Percentiles rank a stretch among this genome's conserved stretches.
Conservation (phyloP, 2,888 invertebrate species). For the Morinoia aosen region DNA sequence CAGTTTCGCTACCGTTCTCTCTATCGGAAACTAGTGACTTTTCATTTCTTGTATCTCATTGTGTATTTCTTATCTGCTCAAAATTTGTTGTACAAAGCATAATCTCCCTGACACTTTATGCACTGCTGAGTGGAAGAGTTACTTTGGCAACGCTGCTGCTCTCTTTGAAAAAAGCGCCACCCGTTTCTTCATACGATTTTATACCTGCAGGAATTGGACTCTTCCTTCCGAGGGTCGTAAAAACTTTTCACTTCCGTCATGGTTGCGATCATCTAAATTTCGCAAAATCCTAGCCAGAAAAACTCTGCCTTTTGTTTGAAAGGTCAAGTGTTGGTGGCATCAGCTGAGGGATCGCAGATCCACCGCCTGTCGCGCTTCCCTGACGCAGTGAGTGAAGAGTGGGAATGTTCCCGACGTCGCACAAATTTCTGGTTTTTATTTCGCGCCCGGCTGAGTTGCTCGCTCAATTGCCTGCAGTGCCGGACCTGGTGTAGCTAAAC, state of each 20-base stretch:
- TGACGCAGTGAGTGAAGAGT: neutral
- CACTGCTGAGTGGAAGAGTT: neutral
- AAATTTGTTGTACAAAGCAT: neutral
- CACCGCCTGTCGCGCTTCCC: neutral
- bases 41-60: neutral
- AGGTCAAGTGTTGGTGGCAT: conserved; percentile 12
- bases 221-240: conserved; percentile 17
- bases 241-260: conserved; percentile 4
- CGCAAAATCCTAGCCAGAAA: neutral
- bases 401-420: neutral
- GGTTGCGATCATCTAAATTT: conserved; percentile 8
- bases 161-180: neutral
- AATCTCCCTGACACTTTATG: neutral
- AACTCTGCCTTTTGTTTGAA: neutral
- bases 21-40: neutral
- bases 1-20: neutral
- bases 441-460: neutral
- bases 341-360: neutral
- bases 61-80: neutral
- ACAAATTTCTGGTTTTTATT: neutral
- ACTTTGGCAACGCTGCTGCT: neutral
- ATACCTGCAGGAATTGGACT: neutral
- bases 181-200: neutral
- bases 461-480: neutral
- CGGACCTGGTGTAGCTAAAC: neutral